These are phyloP conservation scores for Anguilla obscura DNA, from an alignment of 2,797 vertebrate genomes.

Conservation along the genomic window DNA sequence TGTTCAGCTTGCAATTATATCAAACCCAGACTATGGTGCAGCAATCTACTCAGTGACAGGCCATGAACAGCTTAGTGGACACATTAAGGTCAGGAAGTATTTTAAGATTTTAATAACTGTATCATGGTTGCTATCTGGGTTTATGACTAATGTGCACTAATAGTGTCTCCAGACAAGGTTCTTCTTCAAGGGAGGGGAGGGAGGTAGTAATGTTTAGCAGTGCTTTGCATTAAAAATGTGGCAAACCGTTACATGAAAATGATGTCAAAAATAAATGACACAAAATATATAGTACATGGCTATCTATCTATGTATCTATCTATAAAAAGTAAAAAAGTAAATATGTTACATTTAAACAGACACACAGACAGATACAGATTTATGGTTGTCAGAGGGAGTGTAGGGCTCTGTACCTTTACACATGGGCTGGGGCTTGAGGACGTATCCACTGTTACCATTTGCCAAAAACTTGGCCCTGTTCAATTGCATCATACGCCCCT, in stretches of 20 bases:
- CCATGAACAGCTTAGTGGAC: not conserved
- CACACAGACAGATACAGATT: not conserved
- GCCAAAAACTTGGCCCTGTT: conserved; percentile 95
- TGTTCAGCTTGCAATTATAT: conserved; percentile 8
- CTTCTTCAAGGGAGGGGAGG: not conserved
- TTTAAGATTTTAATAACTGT: conserved; percentile 16
- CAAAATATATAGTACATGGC: not conserved
- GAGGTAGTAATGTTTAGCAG: no score
- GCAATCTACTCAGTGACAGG: not conserved
- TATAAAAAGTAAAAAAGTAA: not conserved
- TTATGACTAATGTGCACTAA: conserved; percentile 14
- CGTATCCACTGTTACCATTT: conserved; percentile 91
- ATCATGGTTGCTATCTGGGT: conserved; percentile 10
- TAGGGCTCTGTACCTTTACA: conserved; percentile 81
- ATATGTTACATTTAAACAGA: not conserved
- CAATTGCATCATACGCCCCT: conserved; percentile 96
- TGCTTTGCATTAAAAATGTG: not conserved
- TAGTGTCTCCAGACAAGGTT: not conserved
- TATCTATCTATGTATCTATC: not conserved
- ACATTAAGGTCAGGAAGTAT: conserved; percentile 22
- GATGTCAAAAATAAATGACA: not conserved
- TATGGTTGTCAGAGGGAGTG: not conserved
- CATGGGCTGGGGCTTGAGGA: conserved; percentile 95
- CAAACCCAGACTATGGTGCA: not conserved
- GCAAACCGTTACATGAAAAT: not conserved